Evolutionary conservation across 2,888 invertebrate genomes (phyloP), one percentile per base, ranked within the genome.

Genomic region (Pandemis heparana): DNA sequence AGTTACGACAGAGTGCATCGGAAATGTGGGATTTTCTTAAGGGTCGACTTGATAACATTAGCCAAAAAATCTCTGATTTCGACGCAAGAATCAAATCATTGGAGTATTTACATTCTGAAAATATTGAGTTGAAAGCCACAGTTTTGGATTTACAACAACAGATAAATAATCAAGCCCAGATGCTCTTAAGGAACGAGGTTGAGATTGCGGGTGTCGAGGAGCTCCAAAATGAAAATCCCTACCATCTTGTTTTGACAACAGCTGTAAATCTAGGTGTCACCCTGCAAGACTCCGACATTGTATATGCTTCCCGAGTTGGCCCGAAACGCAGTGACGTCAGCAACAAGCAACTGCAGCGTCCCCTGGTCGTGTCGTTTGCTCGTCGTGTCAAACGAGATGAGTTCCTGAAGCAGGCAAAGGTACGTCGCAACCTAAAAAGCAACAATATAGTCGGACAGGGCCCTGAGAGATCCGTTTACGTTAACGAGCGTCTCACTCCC

Each of bases 191-290:
- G 64, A 71, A 71, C 23, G 53, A 64, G 23, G 32, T 71, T 6
- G 65, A 71, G 39, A 65, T 71, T 1, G 14, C 60, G 10, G 71
- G 71, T 5, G 18, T 71, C 7, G 56, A 63, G 7, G 71, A 71
- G 38, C 12, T 8, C 23, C 8, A 51, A 0, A 51, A 51, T 32
- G 71, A 71, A 65, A 71, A 38, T 38, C 59, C 62, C 7, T 53
- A 63, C 12, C 64, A 62, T 14, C 38, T 71, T 6, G 53, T 48
- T 14, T 9, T 59, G n/a, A 14, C 32, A 23, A 41, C 63, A 8
- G 38, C 59, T 6, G 8, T n/a, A 16, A 71, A 64, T n/a, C 10
- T 71, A 5, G 65, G 71, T 5, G 18, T 71, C 16, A 38, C 56
- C 4, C 8, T 71, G 16, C 23, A 53, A 6, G 65, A 71, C 12